Base-by-base conservation (phyloP, 2,113 vertebrate species). In the Lophochroa leadbeateri region DNA sequence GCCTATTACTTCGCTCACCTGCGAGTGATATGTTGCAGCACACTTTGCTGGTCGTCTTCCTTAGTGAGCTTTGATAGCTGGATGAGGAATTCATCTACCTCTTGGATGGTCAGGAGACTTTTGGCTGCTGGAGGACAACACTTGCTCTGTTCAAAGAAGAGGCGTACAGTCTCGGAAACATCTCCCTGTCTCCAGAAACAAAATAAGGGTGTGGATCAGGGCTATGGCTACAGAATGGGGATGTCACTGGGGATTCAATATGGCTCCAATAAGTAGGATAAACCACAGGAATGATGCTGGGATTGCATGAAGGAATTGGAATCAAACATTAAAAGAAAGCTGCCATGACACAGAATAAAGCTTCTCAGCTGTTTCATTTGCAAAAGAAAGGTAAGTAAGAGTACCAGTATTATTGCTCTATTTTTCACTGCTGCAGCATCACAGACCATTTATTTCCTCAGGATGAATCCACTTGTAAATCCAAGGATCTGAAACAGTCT, bases 111-210 rank as follows among this genome's bases (percentile, higher is more conserved):
- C 81, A 99, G 98, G 28, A 99, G 93, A 95, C 99, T 99, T 96
- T 99, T 99, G 96, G 98, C 80, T 24, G 99, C 98, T 5, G 99
- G 99, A 20, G 99, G 98, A 82, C 99, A 99, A 7, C 98, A 97
- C 94, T 97, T 98, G 97, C 99, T 99, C 44, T 98, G 98, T 14
- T 99, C 99, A 27, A 99, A 99, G 98, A 99, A 99, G 97, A 99
- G 98, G 94, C 99, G 97, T 60, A 99, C 95, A 0, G 99, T 99
- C 97, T 99, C 99, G 0, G 99, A 99, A 88, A 99, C 99, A 35
- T 99, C 99, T 31, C 99, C 99, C 99, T 99, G 96, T 78, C 91
- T 94, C 86, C 81, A 91, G 27, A 86, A 74, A 77, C 31, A 90
- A 64, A 88, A 33, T 1, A 31, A 70, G 39, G 44, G 10, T 9